These are phyloP conservation scores for Iselma pallidipennis DNA, from an alignment of 2,888 invertebrate species.

Conservation along the genomic window DNA sequence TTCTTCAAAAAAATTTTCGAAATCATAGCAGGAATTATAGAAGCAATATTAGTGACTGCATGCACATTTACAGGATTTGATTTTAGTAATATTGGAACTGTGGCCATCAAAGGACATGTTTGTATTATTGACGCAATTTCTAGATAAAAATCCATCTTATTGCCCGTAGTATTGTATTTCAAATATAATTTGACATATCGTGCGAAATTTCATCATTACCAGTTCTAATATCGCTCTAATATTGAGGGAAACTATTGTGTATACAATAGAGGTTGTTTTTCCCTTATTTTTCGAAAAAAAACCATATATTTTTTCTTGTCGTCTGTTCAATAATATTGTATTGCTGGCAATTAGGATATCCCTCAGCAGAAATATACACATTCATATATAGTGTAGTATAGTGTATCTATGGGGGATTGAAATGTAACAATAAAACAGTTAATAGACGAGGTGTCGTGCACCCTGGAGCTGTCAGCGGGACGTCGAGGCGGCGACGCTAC, in stretches of 20 bases:
- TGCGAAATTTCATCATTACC: conserved; percentile 49
- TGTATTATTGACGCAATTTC: background rate
- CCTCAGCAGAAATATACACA: conserved; percentile 16
- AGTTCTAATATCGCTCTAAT: background rate
- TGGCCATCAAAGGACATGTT: too few species aligned
- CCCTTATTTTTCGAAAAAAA: conserved; percentile 17
- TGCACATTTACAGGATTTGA: too few species aligned
- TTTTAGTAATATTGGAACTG: background rate
- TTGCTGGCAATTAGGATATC: background rate
- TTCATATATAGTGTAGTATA: too few species aligned
- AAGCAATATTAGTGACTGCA: too few species aligned
- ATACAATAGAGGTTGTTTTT: conserved; percentile 40
- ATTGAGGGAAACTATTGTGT: background rate
- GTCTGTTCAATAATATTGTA: background rate
- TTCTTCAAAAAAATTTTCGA: too few species aligned
- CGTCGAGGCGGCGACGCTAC: conserved; percentile 38
- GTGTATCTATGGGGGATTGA: conserved; percentile 49
- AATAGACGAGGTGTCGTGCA: conserved; percentile 58
- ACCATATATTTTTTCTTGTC: background rate
- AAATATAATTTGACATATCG: conserved; percentile 10
- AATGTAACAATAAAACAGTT: conserved; percentile 58
- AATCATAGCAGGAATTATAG: too few species aligned
- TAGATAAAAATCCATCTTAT: background rate
- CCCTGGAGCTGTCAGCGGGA: conserved; percentile 52
- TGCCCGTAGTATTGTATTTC: background rate